phyloP scores from a whole-genome alignment of 2,888 invertebrate species.

The Phengaris arion region DNA sequence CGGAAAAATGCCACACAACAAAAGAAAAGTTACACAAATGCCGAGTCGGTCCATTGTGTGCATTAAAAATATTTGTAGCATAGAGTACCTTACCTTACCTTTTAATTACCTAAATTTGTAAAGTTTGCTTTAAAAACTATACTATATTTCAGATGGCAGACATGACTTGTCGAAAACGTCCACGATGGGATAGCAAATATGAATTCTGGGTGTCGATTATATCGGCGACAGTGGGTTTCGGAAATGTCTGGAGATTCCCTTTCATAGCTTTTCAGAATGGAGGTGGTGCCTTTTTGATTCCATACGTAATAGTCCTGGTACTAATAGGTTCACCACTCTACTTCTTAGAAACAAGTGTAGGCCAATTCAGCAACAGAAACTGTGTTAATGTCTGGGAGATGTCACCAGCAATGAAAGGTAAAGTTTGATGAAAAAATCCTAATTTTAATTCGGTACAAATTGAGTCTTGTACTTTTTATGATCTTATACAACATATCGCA shows the following conservation, averaged over 20 bases:
- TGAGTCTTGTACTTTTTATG: not conserved
- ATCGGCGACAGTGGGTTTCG: conserved; percentile 77
- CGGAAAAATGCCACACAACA: too few species aligned
- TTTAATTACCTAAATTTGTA: too few species aligned
- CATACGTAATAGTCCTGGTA: conserved; percentile 83
- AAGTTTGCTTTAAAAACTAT: not conserved
- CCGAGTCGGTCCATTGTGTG: too few species aligned
- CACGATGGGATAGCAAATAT: conserved; percentile 20
- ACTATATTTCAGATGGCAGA: conserved; percentile 1
- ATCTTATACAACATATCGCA: too few species aligned
- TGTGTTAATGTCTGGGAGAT: conserved; percentile 16
- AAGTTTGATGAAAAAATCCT: not conserved
- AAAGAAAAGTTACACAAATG: too few species aligned
- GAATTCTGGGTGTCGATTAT: conserved; percentile 19
- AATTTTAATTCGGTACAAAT: too few species aligned
- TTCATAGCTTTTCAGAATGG: conserved; percentile 83
- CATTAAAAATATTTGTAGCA: too few species aligned
- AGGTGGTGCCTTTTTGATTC: conserved; percentile 85
- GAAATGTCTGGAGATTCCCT: conserved; percentile 83
- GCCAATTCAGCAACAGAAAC: conserved; percentile 24
- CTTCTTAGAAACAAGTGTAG: conserved; percentile 10
- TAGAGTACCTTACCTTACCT: too few species aligned
- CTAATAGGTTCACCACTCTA: conserved; percentile 87
- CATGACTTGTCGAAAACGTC: not conserved
- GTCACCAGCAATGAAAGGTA: conserved; percentile 27